These are phyloP conservation scores for Iguana delicatissima DNA, from an alignment of 2,797 vertebrate genomes.

Conservation along the genomic window DNA sequence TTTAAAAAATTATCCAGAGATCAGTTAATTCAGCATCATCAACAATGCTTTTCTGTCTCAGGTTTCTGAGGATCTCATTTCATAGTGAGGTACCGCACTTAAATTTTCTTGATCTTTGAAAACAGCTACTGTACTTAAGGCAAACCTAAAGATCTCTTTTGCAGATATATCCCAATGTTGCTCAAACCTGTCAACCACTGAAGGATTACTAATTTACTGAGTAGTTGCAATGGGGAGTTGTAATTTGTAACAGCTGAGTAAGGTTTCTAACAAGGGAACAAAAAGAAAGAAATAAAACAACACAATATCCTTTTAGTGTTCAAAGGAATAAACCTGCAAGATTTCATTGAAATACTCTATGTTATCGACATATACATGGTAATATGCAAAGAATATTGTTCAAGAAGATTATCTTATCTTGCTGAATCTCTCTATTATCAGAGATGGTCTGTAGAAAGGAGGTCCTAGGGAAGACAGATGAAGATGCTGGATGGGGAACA, in stretches of 20 bases:
- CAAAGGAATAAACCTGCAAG: background rate
- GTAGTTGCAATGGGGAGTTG: conserved; percentile 54
- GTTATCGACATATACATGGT: background rate
- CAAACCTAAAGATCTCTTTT: conserved; percentile 55
- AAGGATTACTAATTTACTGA: conserved; percentile 65
- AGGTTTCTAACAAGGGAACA: background rate
- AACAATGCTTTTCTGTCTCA: conserved; percentile 52
- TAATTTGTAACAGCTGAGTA: conserved; percentile 6
- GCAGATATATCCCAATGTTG: conserved; percentile 57
- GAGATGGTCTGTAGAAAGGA: background rate
- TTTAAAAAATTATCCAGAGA: conserved; percentile 26
- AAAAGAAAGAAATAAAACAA: background rate
- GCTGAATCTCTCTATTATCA: background rate
- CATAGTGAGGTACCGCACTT: conserved; percentile 55
- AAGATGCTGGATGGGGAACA: too few relatives aligned
- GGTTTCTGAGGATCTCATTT: conserved; percentile 42
- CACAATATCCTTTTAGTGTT: background rate
- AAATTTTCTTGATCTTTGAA: conserved; percentile 61
- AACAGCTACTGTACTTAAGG: conserved; percentile 54
- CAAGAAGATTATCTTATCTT: background rate
- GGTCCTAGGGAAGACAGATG: background rate
- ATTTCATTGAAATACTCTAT: background rate
- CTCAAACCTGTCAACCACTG: conserved; percentile 67
- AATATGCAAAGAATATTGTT: background rate
- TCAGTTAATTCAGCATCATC: background rate